phyloP scores from a whole-genome alignment of 2,888 invertebrate genomes.

The Mesorhabditis spiculigera region DNA sequence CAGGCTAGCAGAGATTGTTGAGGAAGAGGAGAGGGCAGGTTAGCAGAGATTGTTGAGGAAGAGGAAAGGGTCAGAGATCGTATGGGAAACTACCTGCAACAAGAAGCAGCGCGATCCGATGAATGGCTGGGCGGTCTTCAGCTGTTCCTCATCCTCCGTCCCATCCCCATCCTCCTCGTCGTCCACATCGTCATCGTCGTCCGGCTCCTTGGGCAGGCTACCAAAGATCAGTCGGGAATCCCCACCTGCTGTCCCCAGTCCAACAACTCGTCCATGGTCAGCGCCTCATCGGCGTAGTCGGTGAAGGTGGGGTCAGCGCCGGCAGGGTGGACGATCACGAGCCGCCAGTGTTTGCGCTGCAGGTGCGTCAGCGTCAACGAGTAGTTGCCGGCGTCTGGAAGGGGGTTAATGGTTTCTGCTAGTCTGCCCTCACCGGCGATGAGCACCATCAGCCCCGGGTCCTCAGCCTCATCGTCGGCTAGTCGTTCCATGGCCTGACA shows the following conservation, averaged over 20 bases:
- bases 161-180: no score
- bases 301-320: neutral
- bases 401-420: neutral
- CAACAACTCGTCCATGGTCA: slow-evolving; percentile 7
- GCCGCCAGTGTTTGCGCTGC: neutral
- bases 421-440: neutral
- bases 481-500: neutral
- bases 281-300: slow-evolving; percentile 5
- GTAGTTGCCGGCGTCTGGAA: slow-evolving; percentile 9
- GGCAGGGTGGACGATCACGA: slow-evolving; percentile 11
- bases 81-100: no score
- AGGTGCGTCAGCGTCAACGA: neutral
- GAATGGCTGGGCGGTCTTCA: no score
- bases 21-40: no score
- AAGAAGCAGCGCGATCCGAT: no score
- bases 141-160: no score
- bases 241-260: neutral
- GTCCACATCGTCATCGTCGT: no score
- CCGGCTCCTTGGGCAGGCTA: no score
- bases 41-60: no score
- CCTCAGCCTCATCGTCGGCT: neutral
- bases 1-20: no score
- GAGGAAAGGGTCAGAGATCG: no score
- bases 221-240: no score
- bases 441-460: neutral